Evolutionary conservation across 1,140 invertebrate species (phyloP).

Genomic region (Probaryconus sp.): DNA sequence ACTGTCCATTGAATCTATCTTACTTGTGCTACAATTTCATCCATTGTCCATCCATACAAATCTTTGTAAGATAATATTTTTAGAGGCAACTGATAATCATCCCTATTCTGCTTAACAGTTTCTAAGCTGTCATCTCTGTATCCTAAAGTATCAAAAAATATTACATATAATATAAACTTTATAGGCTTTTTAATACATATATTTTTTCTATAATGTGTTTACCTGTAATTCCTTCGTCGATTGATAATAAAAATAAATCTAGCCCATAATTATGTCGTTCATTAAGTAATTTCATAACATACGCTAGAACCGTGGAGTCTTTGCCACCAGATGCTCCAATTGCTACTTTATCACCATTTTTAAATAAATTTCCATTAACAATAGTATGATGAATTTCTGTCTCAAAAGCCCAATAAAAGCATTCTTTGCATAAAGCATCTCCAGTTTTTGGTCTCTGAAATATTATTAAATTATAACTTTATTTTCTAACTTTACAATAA

Average conservation of each 20-base stretch:
- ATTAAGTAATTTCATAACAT: slow-evolving; percentile 95
- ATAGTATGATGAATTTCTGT: slow-evolving; percentile 98
- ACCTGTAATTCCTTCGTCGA: slow-evolving; percentile 98
- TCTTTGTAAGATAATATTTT: slow-evolving; percentile 99
- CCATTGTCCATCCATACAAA: slow-evolving; percentile 99
- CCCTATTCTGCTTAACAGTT: slow-evolving; percentile 95
- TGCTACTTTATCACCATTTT: slow-evolving; percentile 91
- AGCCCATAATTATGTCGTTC: slow-evolving; percentile 94
- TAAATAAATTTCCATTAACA: slow-evolving; percentile 65
- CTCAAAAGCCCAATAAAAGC: slow-evolving; percentile 97
- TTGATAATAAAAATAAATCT: slow-evolving; percentile 94
- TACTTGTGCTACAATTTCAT: slow-evolving; percentile 94
- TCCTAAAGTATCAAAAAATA: slow-evolving; percentile 77
- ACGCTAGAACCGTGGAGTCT: slow-evolving; percentile 97
- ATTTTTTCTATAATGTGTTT: slow-evolving; percentile 38
- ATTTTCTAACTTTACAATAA: no score
- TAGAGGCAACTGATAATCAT: slow-evolving; percentile 95
- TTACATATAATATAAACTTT: background rate
- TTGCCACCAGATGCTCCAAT: slow-evolving; percentile 99
- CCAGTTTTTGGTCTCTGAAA: slow-evolving; percentile 92
- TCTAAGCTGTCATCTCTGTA: slow-evolving; percentile 99
- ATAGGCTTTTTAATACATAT: slow-evolving; percentile 10
- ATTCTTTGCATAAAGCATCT: slow-evolving; percentile 95
- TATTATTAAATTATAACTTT: slow-evolving; percentile 17
- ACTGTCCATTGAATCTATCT: background rate